phyloP scores from a whole-genome alignment of 1,140 invertebrate species.

The Bathynomus jamesi region DNA sequence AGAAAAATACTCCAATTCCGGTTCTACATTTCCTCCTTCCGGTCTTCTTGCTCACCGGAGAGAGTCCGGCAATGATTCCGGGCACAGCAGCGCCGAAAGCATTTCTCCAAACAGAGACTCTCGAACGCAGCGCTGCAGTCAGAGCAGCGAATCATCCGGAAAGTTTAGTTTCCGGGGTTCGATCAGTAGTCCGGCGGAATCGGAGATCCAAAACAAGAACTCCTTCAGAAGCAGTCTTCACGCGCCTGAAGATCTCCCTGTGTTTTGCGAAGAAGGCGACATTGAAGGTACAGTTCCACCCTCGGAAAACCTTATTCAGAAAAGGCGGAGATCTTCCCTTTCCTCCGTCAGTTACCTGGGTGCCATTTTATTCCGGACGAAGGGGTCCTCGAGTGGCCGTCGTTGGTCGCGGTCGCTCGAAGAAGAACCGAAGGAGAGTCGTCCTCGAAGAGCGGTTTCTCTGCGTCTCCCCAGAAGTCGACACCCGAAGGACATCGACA shows the following conservation, averaged over 20 bases:
- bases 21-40: background rate
- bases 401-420: background rate
- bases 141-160: background rate
- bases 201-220: background rate
- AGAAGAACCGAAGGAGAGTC: background rate
- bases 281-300: background rate
- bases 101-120: background rate
- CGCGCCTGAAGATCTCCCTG: background rate
- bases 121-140: background rate
- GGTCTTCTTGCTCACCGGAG: too few relatives aligned
- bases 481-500: background rate
- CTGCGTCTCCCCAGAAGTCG: background rate
- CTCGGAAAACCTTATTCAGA: background rate
- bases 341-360: background rate
- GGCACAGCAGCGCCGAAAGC: background rate
- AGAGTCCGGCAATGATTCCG: background rate
- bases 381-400: background rate
- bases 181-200: background rate
- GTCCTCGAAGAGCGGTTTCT: background rate
- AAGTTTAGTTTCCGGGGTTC: background rate
- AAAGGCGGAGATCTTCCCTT: background rate
- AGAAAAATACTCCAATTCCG: background rate
- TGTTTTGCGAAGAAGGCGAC: background rate
- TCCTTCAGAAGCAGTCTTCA: background rate
- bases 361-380: background rate